Evolutionary conservation across 2,888 invertebrate genomes (phyloP), one percentile per base, ranked within the genome.

Genomic region (Prenolepis imparis): DNA sequence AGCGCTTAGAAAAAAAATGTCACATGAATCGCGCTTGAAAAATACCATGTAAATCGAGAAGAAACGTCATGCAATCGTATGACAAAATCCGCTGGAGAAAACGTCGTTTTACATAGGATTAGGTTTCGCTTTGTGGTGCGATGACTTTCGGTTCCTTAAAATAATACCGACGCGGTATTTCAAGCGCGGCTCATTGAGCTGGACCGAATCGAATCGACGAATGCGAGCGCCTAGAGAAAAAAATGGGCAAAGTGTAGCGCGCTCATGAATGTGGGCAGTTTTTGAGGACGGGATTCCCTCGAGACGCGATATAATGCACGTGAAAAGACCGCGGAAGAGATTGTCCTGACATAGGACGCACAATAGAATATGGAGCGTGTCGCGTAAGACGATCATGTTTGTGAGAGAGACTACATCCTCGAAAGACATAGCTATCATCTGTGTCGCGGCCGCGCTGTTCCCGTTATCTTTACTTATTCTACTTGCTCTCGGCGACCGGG

Each of bases 381-480:
- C 70, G 63, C 36, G 39, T 67, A 24, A 68, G 63, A 75, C 36
- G 55, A 39, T 67, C 11, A 67, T 61, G 21, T 28, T 32, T 44
- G 36, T 61, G 52, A 78, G 75, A 78, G 75, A 83, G 52, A n/a
- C 44, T 66, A 59, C 59, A 59, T 74, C 57, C 66, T 80, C 39
- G 73, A 87, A 90, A 88, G 90, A 86, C 90, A 81, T 83, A 72
- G 75, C 84, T 85, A 85, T 89, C 85, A 80, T 85, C 88, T 85
- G 87, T 86, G 90, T 86, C 89, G 85, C 28, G 28, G 84, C 82
- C 85, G 86, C 85, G 85, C 70, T 70, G 84, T 86, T 90, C 85
- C 90, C 89, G 89, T 90, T 90, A 90, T 85, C 89, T 90, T 82
- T 78, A 73, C 74, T 77, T 82, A 48, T 68, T 90, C 85, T 84